Evolutionary conservation across 2,888 invertebrate species (phyloP).

Genomic region (Zaprionus bogoriensis): DNA sequence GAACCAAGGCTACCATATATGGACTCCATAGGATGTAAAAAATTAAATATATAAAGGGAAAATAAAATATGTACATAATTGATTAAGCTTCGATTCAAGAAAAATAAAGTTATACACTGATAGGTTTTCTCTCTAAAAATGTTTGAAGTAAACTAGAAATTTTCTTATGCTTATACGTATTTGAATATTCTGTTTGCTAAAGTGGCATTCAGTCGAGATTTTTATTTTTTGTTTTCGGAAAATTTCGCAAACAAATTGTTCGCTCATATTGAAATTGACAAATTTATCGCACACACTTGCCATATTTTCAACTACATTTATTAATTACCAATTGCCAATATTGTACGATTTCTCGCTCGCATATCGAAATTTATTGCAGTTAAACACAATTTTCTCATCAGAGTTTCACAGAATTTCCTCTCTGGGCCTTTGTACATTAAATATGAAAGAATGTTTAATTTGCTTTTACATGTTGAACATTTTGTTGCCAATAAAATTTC

Average conservation of each 20-base stretch:
- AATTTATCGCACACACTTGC: neutral
- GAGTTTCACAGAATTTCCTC: neutral
- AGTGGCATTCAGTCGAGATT: no score
- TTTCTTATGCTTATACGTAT: no score
- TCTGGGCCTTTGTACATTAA: constrained; percentile 5
- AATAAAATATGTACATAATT: no score
- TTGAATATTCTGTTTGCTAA: no score
- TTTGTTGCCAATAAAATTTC: constrained; percentile 66
- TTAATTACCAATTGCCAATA: neutral
- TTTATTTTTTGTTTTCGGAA: no score
- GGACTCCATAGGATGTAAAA: neutral
- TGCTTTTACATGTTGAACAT: constrained; percentile 40
- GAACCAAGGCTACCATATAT: constrained; percentile 34
- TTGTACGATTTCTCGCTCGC: neutral
- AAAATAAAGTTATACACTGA: no score
- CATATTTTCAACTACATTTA: neutral
- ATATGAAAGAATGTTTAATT: constrained; percentile 35
- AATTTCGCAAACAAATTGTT: no score
- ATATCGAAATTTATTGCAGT: neutral
- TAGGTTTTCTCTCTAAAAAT: no score
- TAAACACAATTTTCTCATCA: neutral
- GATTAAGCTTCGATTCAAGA: no score
- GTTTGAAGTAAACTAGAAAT: no score
- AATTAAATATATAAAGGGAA: no score
- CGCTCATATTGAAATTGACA: neutral